phyloP scores from a whole-genome alignment of 2,888 invertebrate genomes.

The Lasioglossum lativentre region DNA sequence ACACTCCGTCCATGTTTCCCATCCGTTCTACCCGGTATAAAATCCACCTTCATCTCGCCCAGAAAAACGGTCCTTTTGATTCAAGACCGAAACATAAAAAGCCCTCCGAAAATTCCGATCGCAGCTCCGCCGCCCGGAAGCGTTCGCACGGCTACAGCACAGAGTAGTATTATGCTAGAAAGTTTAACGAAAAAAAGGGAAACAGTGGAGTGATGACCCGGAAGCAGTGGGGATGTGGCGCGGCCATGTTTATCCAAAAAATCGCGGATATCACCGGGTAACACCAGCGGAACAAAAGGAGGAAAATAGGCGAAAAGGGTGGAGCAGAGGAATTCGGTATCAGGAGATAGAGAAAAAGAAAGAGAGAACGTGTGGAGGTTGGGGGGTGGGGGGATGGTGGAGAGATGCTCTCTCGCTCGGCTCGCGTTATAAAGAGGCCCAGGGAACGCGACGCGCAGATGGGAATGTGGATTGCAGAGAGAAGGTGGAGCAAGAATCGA shows the following conservation, averaged over 20 bases:
- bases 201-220: conserved; percentile 45
- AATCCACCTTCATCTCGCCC: not conserved
- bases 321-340: conserved; percentile 14
- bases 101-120: not conserved
- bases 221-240: conserved; percentile 15
- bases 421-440: conserved; percentile 41
- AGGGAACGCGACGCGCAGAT: conserved; percentile 54
- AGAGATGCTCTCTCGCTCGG: not conserved
- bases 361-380: not conserved
- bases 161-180: not conserved
- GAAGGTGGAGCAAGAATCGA: conserved; percentile 76
- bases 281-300: conserved; percentile 63
- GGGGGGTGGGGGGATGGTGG: not conserved
- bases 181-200: conserved; percentile 29
- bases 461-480: conserved; percentile 63
- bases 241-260: conserved; percentile 61
- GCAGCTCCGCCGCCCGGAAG: not conserved
- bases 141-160: not conserved
- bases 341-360: not conserved
- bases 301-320: conserved; percentile 31
- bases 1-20: not conserved
- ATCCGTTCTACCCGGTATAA: not conserved
- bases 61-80: not conserved
- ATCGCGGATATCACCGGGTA: conserved; percentile 63
- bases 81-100: not conserved